Percentiles rank a stretch among this genome's conserved stretches.
Evolutionary conservation across 2,113 vertebrate genomes (phyloP).

Genomic region (Smithornis capensis): DNA sequence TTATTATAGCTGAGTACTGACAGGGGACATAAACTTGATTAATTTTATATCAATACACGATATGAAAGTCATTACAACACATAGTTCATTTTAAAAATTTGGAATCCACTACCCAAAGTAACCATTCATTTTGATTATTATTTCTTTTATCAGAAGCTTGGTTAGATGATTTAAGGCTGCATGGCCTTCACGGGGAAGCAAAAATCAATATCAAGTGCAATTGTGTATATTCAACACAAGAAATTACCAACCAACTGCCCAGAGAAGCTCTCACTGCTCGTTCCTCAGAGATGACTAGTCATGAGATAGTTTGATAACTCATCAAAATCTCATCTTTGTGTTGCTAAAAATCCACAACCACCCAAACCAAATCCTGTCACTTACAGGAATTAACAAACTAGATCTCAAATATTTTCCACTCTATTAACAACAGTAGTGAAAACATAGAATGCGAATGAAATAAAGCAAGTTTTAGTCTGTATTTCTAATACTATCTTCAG

Average conservation of each 20-base stretch:
- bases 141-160: constrained; percentile 6
- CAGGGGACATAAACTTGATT: constrained; percentile 56
- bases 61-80: constrained; percentile 19
- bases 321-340: neutral
- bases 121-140: neutral
- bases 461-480: neutral
- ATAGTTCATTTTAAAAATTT: constrained; percentile 1
- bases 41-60: constrained; percentile 51
- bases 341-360: neutral
- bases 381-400: neutral
- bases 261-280: neutral
- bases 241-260: neutral
- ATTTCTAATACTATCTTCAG: neutral
- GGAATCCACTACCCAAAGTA: neutral
- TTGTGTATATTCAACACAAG: neutral
- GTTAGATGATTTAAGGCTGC: neutral
- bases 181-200: neutral
- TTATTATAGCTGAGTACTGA: constrained; percentile 41
- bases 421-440: neutral
- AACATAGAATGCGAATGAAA: neutral
- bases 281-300: neutral
- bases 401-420: neutral
- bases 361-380: neutral
- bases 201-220: neutral
- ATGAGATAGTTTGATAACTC: neutral